A percentile compares a stretch with the other conserved stretches of the same genome.
phyloP scores from a whole-genome alignment of 1,140 invertebrate species.

The Anastrepha ludens region DNA sequence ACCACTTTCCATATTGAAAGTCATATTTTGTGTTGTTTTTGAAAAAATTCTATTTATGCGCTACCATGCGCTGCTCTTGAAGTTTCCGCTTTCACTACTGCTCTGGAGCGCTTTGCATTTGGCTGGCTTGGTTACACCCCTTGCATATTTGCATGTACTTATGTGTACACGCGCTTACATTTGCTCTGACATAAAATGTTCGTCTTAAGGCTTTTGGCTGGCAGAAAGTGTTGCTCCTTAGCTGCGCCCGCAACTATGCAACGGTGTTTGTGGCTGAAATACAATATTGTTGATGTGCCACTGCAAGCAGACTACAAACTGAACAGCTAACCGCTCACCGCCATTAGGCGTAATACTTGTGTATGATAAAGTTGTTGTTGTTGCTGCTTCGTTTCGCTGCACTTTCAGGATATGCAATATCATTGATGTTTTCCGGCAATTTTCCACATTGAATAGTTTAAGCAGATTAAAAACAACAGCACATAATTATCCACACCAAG shows the following conservation, averaged over 20 bases:
- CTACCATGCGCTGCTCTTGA: no score
- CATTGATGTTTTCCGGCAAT: conserved; percentile 35
- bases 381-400: background rate
- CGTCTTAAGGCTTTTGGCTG: background rate
- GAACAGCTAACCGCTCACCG: background rate
- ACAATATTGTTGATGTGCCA: conserved; percentile 36
- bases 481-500: conserved; percentile 17
- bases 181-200: background rate
- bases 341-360: no score
- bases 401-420: conserved; percentile 31
- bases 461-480: conserved; percentile 44
- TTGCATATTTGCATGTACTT: background rate
- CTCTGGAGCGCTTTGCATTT: no score
- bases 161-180: background rate
- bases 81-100: no score
- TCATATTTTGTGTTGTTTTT: no score
- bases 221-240: no score
- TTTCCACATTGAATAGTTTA: conserved; percentile 37
- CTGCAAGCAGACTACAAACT: background rate
- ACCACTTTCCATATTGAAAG: no score
- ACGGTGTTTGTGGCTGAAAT: background rate
- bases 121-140: no score
- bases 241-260: background rate
- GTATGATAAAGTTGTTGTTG: background rate
- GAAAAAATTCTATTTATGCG: no score